Evolutionary conservation across 1,140 invertebrate species (phyloP).

Genomic region (Magallana gigas): DNA sequence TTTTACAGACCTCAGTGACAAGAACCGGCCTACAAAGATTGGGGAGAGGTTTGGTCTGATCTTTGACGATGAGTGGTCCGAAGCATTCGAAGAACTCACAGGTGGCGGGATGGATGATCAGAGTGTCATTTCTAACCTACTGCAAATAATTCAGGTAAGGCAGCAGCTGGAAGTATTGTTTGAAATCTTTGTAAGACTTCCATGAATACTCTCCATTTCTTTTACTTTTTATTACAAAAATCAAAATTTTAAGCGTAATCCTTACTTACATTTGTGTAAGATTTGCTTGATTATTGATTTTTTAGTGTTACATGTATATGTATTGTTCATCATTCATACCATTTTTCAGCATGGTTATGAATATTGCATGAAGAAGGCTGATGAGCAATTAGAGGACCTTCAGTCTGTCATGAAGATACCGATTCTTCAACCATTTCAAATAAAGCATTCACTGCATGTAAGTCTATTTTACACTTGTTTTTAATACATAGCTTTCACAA

Average conservation of each 20-base stretch:
- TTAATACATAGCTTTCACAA: too few species aligned
- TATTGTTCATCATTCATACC: too few species aligned
- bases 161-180: too few species aligned
- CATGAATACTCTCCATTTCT: too few species aligned
- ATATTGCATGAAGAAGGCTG: background rate
- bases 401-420: background rate
- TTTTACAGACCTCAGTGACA: constrained; percentile 50
- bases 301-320: too few species aligned
- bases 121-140: constrained; percentile 7
- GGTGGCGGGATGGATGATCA: background rate
- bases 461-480: background rate
- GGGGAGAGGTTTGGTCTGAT: constrained; percentile 40
- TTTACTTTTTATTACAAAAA: too few species aligned
- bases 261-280: too few species aligned
- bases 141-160: background rate
- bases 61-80: constrained; percentile 51
- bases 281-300: too few species aligned
- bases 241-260: too few species aligned
- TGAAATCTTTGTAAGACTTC: too few species aligned
- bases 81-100: constrained; percentile 30
- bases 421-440: constrained; percentile 24
- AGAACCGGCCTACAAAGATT: constrained; percentile 50
- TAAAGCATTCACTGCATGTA: background rate
- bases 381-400: constrained; percentile 2
- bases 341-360: constrained; percentile 3